phyloP scores from a whole-genome alignment of 2,113 vertebrate genomes.

The Plotosus lineatus region DNA sequence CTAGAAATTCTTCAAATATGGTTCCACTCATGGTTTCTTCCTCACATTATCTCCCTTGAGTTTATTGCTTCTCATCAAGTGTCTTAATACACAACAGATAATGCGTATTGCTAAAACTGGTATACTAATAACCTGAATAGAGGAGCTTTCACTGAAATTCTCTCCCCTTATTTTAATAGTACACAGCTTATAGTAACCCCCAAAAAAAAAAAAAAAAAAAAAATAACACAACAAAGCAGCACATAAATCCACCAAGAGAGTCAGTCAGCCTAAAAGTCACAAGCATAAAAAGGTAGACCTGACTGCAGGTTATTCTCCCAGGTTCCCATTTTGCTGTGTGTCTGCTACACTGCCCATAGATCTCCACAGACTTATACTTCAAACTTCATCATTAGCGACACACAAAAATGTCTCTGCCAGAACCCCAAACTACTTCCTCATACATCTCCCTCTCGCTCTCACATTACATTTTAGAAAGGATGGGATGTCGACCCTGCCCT shows the following conservation, averaged over 20 bases:
- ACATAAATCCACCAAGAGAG: not conserved
- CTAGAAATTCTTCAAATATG: not conserved
- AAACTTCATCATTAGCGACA: not conserved
- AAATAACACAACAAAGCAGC: not conserved
- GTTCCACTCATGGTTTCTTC: not conserved
- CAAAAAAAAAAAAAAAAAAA: not conserved
- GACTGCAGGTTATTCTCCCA: conserved; percentile 3
- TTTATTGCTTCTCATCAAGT: not conserved
- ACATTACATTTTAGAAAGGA: conserved; percentile 21
- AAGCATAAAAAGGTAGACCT: not conserved
- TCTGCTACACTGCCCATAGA: conserved; percentile 27
- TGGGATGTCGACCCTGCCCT: not conserved
- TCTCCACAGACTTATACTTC: not conserved
- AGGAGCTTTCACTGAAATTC: not conserved
- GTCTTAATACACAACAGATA: not conserved
- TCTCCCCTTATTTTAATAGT: not conserved
- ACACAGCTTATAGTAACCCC: not conserved
- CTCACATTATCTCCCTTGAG: not conserved
- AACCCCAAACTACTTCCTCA: conserved; percentile 4
- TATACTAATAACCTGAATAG: not conserved
- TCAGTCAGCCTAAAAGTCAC: not conserved
- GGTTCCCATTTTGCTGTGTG: conserved; percentile 20
- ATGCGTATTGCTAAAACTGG: not conserved
- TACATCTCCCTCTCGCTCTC: not conserved
- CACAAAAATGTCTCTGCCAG: not conserved